Evolutionary conservation across 2,113 vertebrate species (phyloP).

Genomic region (Colossoma macropomum): DNA sequence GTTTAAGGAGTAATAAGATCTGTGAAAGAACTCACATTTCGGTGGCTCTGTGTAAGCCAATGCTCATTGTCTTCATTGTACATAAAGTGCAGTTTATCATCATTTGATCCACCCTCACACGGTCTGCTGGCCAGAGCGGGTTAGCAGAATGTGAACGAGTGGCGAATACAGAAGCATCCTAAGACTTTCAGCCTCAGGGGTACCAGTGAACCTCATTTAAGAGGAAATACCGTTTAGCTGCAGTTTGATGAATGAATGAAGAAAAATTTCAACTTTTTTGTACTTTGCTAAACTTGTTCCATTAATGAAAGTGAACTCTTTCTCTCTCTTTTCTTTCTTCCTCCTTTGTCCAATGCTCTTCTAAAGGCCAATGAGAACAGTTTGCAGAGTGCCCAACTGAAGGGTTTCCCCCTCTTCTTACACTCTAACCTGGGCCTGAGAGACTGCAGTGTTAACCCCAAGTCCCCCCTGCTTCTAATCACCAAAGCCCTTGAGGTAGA

Average conservation of each 20-base stretch:
- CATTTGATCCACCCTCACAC: conserved; percentile 35
- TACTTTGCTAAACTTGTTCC: background rate
- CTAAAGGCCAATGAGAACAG: conserved; percentile 90
- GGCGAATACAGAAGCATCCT: background rate
- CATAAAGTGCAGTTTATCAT: conserved; percentile 31
- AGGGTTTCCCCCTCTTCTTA: conserved; percentile 89
- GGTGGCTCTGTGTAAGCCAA: background rate
- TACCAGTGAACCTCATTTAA: background rate
- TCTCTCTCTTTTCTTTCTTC: background rate
- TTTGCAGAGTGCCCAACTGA: conserved; percentile 87
- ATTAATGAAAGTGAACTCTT: background rate
- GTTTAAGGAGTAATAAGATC: too few relatives aligned
- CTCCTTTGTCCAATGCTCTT: background rate
- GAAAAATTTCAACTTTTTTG: background rate
- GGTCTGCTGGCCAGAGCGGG: conserved; percentile 8
- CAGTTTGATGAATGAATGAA: background rate
- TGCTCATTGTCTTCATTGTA: conserved; percentile 17
- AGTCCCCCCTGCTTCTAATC: conserved; percentile 86
- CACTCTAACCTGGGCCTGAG: conserved; percentile 89
- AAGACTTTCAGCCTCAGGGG: background rate
- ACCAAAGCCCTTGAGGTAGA: conserved; percentile 85
- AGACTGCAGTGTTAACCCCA: conserved; percentile 89
- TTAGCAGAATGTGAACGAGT: conserved; percentile 7
- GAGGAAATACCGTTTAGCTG: background rate
- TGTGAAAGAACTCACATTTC: too few relatives aligned